Evolutionary conservation across 2,888 invertebrate genomes (phyloP).

Genomic region (Dendrolimus pini): DNA sequence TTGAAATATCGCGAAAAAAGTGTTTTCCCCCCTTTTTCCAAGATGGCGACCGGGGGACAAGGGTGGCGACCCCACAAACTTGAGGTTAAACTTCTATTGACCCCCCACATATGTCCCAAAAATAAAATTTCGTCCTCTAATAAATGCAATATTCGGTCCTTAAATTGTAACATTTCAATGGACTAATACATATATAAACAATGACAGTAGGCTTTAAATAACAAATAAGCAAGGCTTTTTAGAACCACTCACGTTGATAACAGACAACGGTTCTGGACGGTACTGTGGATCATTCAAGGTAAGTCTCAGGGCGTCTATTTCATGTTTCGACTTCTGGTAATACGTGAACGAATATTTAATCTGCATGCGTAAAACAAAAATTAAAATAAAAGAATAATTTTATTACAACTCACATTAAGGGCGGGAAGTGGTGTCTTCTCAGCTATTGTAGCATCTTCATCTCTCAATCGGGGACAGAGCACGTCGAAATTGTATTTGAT

Average conservation of each 20-base stretch:
- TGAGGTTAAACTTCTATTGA: too few species aligned
- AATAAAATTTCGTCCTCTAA: too few species aligned
- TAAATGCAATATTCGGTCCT: too few species aligned
- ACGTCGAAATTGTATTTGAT: conserved; percentile 86
- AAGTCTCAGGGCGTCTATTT: conserved; percentile 74
- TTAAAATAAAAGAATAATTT: conserved; percentile 23
- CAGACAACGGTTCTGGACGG: conserved; percentile 78
- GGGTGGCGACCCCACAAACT: too few species aligned
- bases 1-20: too few species aligned
- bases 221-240: conserved; percentile 13
- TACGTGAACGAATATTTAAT: conserved; percentile 82
- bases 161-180: too few species aligned
- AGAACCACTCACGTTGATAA: conserved; percentile 80
- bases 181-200: conserved; percentile 1
- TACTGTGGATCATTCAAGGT: conserved; percentile 77
- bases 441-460: conserved; percentile 75
- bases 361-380: conserved; percentile 60
- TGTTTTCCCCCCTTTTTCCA: too few species aligned
- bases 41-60: too few species aligned
- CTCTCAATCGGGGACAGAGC: conserved; percentile 80
- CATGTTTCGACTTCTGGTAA: conserved; percentile 78
- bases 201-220: conserved; percentile 25
- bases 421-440: conserved; percentile 84
- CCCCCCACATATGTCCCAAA: too few species aligned
- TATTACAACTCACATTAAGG: conserved; percentile 80